Base-by-base conservation (phyloP, 2,113 vertebrate species). In the Nematolebias whitei region DNA sequence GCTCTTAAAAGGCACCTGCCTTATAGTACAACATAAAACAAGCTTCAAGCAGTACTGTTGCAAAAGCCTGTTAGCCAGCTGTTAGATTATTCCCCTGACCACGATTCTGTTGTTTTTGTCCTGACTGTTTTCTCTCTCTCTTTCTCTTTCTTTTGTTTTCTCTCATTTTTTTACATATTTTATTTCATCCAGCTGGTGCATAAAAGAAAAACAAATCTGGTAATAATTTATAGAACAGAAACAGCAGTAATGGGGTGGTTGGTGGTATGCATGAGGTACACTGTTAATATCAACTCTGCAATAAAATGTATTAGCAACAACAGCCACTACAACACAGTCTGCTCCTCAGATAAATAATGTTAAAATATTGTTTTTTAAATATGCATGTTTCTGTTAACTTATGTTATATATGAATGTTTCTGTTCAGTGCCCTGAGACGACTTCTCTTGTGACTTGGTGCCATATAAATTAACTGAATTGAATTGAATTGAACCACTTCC, bases 1-100 rank as follows among this genome's bases (percentile, higher is more conserved):
- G 4, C 23, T 38, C 20, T 71, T 45, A 74, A 74, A 82, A 70
- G 22, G n/a, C 39, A 63, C 40, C 58, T 55, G 49, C 26, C 38
- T 70, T 59, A 38, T 70, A 65, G 63, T 6, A 62, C 55, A 41
- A 71, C 63, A 70, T 41, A 69, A 74, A 71, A 80, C 49, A 71
- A 51, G 38, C 55, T 20, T 29, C 3, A 10, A 44, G 71, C 57
- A 59, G 53, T 49, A 47, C 35, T 0, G 10, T 45, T 20, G 32
- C 26, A 48, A 78, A 66, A 48, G 49, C 45, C 20, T 68, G 57
- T 58, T 57, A 44, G 47, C 19, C 0, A 2, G 44, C 50, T 11
- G 3, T 40, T 56, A 0, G 43, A 74, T 58, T 70, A 70, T 54
- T 40, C 53, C 14, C 38, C 58, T 56, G 45, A 71, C 38, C 38